phyloP scores from a whole-genome alignment of 2,113 vertebrate species.

The Erpornis zantholeuca region DNA sequence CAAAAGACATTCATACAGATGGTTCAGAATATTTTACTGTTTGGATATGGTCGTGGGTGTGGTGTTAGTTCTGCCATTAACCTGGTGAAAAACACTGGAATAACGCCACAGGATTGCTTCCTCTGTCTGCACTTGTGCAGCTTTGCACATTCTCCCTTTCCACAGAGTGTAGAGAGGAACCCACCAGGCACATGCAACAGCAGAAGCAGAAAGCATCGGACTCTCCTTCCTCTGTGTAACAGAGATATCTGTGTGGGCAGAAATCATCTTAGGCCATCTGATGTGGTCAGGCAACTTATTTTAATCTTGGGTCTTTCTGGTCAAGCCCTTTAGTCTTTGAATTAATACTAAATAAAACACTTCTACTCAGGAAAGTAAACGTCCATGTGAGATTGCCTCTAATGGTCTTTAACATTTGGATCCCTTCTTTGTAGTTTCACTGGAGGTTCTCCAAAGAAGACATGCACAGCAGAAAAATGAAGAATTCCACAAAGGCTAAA shows the following conservation, averaged over 20 bases:
- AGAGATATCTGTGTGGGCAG: fast-evolving
- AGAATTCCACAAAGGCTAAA: slow-evolving; percentile 71
- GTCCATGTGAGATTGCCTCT: background rate
- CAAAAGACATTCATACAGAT: background rate
- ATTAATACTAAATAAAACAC: background rate
- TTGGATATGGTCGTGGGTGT: background rate
- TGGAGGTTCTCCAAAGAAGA: slow-evolving; percentile 80
- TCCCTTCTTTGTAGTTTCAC: slow-evolving; percentile 70
- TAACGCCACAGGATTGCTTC: background rate
- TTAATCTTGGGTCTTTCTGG: background rate
- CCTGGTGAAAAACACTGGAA: background rate
- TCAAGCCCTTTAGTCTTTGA: background rate
- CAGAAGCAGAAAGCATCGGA: background rate
- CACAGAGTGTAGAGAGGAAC: background rate
- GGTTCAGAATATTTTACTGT: background rate
- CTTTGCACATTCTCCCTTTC: background rate
- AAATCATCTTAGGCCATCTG: background rate
- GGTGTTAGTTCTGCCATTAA: background rate
- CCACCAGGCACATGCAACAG: too few species aligned
- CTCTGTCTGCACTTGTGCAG: background rate
- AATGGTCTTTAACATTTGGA: background rate
- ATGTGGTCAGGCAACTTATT: background rate
- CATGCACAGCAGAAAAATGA: slow-evolving; percentile 56
- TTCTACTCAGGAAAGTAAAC: background rate
- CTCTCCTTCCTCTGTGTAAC: background rate